Evolutionary conservation across 1,140 invertebrate species (phyloP).

Genomic region (Araneus ventricosus): DNA sequence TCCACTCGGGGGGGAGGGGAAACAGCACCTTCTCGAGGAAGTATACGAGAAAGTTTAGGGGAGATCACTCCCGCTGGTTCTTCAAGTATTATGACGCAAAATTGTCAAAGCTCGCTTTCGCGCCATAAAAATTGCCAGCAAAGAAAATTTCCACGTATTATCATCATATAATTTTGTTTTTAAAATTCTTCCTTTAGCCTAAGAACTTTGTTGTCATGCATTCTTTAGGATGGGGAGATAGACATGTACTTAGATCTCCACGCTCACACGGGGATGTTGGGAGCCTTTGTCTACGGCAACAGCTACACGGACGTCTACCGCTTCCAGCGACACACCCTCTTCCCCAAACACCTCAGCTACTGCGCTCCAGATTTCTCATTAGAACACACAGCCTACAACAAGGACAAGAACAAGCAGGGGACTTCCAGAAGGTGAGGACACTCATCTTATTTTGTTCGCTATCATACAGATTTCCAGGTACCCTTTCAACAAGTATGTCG

Average conservation of each 20-base stretch:
- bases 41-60: too few species aligned
- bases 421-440: constrained; percentile 87
- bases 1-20: too few species aligned
- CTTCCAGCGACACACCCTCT: constrained; percentile 91
- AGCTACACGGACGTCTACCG: constrained; percentile 96
- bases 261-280: constrained; percentile 93
- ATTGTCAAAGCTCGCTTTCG: too few species aligned
- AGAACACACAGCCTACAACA: constrained; percentile 93
- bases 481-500: too few species aligned
- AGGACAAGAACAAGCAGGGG: constrained; percentile 91
- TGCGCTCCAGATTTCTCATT: constrained; percentile 91
- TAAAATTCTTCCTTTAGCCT: not conserved
- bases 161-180: not conserved
- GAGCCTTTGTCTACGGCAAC: constrained; percentile 97
- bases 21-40: too few species aligned
- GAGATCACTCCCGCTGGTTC: too few species aligned
- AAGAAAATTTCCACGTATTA: too few species aligned
- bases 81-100: too few species aligned
- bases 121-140: too few species aligned
- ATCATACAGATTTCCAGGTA: too few species aligned
- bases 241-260: constrained; percentile 97
- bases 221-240: constrained; percentile 86
- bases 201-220: constrained; percentile 22
- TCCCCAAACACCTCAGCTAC: constrained; percentile 92
- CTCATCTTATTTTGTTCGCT: too few species aligned